Conservation (phyloP, 2,888 invertebrate species). For the Eledona agricola region DNA sequence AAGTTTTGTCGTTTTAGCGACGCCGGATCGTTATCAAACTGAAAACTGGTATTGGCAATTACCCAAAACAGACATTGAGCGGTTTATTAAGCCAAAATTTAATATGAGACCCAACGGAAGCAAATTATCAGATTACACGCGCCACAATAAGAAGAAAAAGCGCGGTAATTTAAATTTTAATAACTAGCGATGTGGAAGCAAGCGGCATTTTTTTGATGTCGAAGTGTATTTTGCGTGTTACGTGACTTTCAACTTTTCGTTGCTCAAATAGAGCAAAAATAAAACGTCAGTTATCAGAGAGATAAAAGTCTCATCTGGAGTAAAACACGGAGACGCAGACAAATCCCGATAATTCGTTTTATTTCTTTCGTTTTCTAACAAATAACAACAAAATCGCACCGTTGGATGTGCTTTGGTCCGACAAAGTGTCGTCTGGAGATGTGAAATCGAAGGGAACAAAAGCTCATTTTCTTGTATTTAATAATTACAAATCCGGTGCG, state of each 20-base stretch:
- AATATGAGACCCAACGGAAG: conserved; percentile 10
- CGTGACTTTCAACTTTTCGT: conserved; percentile 26
- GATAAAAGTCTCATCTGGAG: conserved; percentile 29
- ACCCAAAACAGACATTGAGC: conserved; percentile 1
- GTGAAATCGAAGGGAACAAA: too few relatives aligned
- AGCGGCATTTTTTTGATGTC: too few relatives aligned
- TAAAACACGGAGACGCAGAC: conserved; percentile 24
- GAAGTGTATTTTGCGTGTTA: conserved; percentile 8
- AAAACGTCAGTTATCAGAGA: conserved; percentile 26
- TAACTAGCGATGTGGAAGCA: background rate
- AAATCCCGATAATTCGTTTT: conserved; percentile 31
- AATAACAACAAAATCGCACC: conserved; percentile 19
- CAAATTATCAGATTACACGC: conserved; percentile 10
- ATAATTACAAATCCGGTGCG: too few relatives aligned
- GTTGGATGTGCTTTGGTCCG: conserved; percentile 2
- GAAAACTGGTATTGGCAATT: conserved; percentile 4
- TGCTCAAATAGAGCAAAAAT: conserved; percentile 20
- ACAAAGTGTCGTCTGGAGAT: background rate
- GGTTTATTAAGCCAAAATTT: conserved; percentile 5
- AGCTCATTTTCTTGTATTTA: too few relatives aligned
- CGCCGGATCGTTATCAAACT: too few relatives aligned
- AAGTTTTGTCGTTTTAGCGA: too few relatives aligned
- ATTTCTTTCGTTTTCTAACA: conserved; percentile 27
- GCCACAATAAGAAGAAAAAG: conserved; percentile 10
- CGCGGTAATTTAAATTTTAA: conserved; percentile 14